phyloP scores from a whole-genome alignment of 2,797 vertebrate genomes.

The Trachops cirrhosus region DNA sequence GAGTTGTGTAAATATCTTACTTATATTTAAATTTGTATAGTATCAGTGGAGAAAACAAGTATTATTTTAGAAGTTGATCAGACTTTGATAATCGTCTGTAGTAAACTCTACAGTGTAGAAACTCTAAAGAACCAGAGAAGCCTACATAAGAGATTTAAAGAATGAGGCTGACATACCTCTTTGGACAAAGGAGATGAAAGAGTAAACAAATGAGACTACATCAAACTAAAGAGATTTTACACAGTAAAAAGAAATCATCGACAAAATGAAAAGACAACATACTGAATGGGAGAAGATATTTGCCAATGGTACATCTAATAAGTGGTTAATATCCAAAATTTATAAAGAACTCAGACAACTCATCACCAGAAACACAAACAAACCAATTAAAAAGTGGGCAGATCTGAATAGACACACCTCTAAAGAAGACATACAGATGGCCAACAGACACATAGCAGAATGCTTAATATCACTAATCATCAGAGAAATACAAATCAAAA shows the following conservation, averaged over 20 bases:
- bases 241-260: neutral
- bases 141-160: neutral
- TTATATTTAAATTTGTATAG: neutral
- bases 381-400: neutral
- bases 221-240: neutral
- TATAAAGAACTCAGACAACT: neutral
- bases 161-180: neutral
- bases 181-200: neutral
- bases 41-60: neutral
- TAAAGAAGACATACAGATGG: neutral
- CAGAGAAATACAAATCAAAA: neutral
- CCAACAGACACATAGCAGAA: neutral
- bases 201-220: neutral
- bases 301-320: neutral
- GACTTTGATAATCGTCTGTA: neutral
- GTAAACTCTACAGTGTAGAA: neutral
- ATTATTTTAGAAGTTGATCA: conserved; percentile 1
- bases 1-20: neutral
- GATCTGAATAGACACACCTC: neutral
- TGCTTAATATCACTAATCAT: neutral
- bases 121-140: neutral
- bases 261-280: neutral
- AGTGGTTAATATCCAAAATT: neutral
- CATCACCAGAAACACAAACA: neutral
- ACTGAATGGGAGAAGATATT: neutral